Conservation (phyloP, 2,888 invertebrate genomes). For the Shargacucullia verbasci region DNA sequence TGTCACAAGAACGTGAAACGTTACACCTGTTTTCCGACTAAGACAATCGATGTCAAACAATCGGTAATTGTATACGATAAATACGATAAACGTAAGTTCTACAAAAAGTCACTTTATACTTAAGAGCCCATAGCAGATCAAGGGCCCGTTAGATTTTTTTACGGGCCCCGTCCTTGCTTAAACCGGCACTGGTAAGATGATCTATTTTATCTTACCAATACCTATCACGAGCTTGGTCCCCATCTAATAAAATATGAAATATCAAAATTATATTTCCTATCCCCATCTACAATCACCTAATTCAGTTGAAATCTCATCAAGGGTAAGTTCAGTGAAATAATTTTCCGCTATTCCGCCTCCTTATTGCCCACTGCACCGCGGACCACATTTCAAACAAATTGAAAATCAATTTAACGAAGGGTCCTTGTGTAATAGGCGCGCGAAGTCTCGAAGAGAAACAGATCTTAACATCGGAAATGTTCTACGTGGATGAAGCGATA, state of each 20-base stretch:
- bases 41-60: too few species aligned
- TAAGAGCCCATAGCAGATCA: too few species aligned
- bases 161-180: too few species aligned
- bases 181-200: not conserved
- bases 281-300: constrained; percentile 60
- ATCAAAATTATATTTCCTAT: constrained; percentile 46
- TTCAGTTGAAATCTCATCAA: constrained; percentile 79
- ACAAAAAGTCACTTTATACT: too few species aligned
- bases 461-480: constrained; percentile 34
- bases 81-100: too few species aligned
- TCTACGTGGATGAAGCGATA: constrained; percentile 8
- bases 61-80: too few species aligned
- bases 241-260: constrained; percentile 49
- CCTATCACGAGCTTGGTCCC: constrained; percentile 2
- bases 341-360: constrained; percentile 85
- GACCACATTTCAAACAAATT: constrained; percentile 88
- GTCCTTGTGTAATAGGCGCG: constrained; percentile 73
- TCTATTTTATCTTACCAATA: constrained; percentile 12
- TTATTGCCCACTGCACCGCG: constrained; percentile 82
- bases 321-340: constrained; percentile 78
- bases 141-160: too few species aligned
- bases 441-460: constrained; percentile 62
- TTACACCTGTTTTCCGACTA: too few species aligned
- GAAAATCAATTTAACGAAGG: constrained; percentile 87
- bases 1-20: too few species aligned